These are phyloP conservation scores for Polyergus mexicanus DNA, from an alignment of 1,140 invertebrate species.

Conservation along the genomic window DNA sequence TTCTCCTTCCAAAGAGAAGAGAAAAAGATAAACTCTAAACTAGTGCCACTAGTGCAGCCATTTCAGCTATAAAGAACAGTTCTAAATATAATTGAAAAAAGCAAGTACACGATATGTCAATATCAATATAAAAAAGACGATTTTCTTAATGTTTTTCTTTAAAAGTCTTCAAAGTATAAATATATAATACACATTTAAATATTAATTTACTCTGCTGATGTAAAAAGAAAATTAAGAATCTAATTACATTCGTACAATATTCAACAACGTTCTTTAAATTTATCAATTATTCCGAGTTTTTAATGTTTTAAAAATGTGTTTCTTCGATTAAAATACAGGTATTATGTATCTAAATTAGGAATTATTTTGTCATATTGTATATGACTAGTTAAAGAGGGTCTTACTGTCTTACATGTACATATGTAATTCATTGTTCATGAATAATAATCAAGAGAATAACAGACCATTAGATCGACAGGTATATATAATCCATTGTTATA, in stretches of 20 bases:
- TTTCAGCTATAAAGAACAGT: too few species aligned
- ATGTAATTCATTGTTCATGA: neutral
- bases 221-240: neutral
- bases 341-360: neutral
- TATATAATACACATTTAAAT: neutral
- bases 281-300: neutral
- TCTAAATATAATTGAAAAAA: too few species aligned
- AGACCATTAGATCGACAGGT: neutral
- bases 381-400: neutral
- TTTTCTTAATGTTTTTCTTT: neutral
- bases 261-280: neutral
- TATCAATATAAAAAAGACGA: neutral
- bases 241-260: neutral
- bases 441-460: too few species aligned
- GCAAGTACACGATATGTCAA: neutral
- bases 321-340: neutral
- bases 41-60: too few species aligned
- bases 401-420: neutral
- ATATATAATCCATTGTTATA: neutral
- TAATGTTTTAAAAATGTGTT: neutral
- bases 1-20: too few species aligned
- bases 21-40: too few species aligned
- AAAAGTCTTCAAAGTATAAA: neutral
- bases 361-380: neutral
- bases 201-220: neutral